Base-by-base conservation (phyloP, 1,140 invertebrate genomes). In the Danaus plexippus region DNA sequence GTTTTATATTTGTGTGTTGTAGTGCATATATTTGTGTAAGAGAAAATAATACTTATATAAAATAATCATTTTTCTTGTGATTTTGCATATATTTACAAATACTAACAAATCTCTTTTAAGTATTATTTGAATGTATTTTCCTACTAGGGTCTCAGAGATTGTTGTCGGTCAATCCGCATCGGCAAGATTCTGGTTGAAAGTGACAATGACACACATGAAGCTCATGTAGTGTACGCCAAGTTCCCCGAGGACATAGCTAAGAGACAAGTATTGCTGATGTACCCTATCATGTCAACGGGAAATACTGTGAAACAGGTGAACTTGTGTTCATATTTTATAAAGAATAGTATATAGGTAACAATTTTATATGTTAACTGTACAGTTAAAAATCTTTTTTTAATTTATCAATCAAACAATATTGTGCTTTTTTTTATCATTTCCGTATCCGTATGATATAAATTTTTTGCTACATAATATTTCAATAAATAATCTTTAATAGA, bases 151-250 rank as follows among this genome's bases (percentile, higher is more conserved):
- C 87, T 99, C 11, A 87, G 98, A 49, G 97, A 99, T 80, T 99
- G 98, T 85, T 99, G 98, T 87, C 91, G 98, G 7, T 98, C 97
- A 9, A 99, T 99, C 71, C 89, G 96, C 58, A 99, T 99, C 65
- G 98, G 97, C 18, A 99, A 99, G 89, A 99, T 99, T 71, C 85
- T 99, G 51, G 95, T 99, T n/a, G 96, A 98, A 83, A 97, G 94
- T 72, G 96, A 99, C 89, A 92, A 93, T 43, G 97, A 98, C 67
- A 98, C 96, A 0, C 97, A 99, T 67, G 96, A 98, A 84, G 97
- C 98, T 9, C 93, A 92, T 80, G 97, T 99, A 12, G 96, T 99
- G 1, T 99, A 99, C 88, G 97, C 98, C 6, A 95, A 98, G 84
- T 97, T 99, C 81, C 98, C 97, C 1, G 95, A 97, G 70, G 98